Evolutionary conservation across 2,888 invertebrate genomes (phyloP).

Genomic region (Polyommatus iphigenia): DNA sequence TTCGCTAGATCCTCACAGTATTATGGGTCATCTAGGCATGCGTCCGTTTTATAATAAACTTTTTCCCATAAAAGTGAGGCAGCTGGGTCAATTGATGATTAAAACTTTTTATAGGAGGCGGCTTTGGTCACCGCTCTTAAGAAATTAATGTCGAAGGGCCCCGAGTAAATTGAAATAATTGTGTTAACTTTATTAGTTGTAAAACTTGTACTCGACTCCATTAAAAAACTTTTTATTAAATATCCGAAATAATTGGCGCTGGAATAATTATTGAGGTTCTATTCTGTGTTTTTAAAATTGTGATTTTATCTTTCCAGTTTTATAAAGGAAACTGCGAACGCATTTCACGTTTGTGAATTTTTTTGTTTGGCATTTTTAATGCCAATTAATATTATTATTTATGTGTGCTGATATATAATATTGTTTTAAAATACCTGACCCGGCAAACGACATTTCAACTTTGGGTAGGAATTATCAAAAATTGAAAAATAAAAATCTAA

Average conservation of each 20-base stretch:
- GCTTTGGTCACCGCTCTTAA: conserved; percentile 25
- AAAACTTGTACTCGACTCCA: conserved; percentile 5
- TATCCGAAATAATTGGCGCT: background rate
- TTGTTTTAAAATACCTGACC: background rate
- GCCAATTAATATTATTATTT: too few species aligned
- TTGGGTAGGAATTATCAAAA: too few species aligned
- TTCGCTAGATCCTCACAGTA: background rate
- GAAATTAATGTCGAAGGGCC: conserved; percentile 13
- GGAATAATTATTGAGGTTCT: background rate
- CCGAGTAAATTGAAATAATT: background rate
- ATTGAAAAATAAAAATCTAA: too few species aligned
- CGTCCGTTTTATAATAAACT: background rate
- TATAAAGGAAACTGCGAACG: background rate
- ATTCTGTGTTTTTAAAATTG: background rate
- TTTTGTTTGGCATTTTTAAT: background rate
- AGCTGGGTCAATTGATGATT: conserved; percentile 26
- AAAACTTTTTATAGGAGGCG: conserved; percentile 26
- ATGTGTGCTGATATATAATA: background rate
- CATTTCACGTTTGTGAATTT: background rate
- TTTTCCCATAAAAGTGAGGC: conserved; percentile 19
- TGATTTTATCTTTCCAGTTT: background rate
- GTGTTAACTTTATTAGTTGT: conserved; percentile 14
- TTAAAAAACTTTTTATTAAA: conserved; percentile 12
- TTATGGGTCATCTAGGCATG: background rate
- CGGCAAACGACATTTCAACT: too few species aligned